Percentiles rank a stretch among this genome's conserved stretches.
phyloP scores from a whole-genome alignment of 1,140 invertebrate species.

The Euwallacea fornicatus region DNA sequence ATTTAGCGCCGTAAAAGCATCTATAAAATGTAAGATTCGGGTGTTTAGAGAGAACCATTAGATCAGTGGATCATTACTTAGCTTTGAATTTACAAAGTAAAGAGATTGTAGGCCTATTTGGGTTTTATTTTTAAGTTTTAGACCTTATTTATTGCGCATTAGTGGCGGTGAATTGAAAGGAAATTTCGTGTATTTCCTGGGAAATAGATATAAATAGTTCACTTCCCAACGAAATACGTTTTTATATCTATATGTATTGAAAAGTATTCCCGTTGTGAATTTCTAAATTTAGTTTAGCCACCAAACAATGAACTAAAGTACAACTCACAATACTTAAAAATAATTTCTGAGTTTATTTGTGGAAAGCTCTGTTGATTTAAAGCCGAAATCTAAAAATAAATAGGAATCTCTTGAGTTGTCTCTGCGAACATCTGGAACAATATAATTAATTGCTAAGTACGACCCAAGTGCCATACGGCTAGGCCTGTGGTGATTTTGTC shows the following conservation, averaged over 20 bases:
- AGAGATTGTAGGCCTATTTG: conserved; percentile 7
- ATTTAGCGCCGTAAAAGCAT: conserved; percentile 25
- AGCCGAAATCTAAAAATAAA: conserved; percentile 7
- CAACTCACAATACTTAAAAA: neutral
- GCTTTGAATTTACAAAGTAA: conserved; percentile 11
- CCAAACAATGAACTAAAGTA: too few species aligned
- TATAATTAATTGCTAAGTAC: conserved; percentile 15
- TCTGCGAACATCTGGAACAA: conserved; percentile 20
- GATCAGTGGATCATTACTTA: conserved; percentile 29
- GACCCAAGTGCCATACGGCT: conserved; percentile 8
- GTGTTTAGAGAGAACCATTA: conserved; percentile 7
- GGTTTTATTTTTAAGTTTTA: conserved; percentile 17
- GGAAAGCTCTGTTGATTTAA: conserved; percentile 8
- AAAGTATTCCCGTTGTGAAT: too few species aligned
- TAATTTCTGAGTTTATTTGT: conserved; percentile 11
- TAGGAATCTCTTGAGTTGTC: conserved; percentile 7
- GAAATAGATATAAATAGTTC: too few species aligned
- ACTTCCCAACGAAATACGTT: too few species aligned
- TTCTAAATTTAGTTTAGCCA: too few species aligned
- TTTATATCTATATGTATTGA: too few species aligned
- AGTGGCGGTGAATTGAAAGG: neutral
- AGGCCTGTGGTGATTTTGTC: conserved; percentile 1
- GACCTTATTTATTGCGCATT: conserved; percentile 11
- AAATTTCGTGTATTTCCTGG: too few species aligned
- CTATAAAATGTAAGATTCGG: conserved; percentile 29